Percentiles rank a stretch among this genome's conserved stretches.
Conservation (phyloP, 2,797 vertebrate species). For the Galagoides demidoff region DNA sequence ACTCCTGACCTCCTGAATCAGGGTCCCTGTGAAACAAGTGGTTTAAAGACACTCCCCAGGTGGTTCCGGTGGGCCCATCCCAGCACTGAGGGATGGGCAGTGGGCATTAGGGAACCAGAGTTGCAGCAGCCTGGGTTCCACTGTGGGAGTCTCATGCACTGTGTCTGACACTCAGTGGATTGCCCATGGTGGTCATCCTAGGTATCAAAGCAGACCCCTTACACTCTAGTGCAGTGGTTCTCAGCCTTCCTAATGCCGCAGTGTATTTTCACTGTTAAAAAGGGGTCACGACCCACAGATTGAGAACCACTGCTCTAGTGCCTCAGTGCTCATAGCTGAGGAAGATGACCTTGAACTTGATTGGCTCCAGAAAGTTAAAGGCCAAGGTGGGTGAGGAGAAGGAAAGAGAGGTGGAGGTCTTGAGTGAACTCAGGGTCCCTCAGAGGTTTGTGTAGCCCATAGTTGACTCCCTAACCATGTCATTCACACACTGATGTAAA, state of each 20-base stretch:
- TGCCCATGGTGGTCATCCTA: neutral
- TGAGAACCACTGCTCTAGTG: neutral
- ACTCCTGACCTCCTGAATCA: neutral
- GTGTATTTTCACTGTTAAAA: too few relatives aligned
- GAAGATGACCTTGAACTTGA: neutral
- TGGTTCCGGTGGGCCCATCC: neutral
- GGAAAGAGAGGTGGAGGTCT: neutral
- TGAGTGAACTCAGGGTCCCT: neutral
- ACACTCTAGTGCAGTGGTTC: neutral
- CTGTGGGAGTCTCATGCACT: neutral
- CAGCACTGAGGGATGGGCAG: neutral
- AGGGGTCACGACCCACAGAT: too few relatives aligned
- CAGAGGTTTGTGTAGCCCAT: neutral
- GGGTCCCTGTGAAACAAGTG: neutral
- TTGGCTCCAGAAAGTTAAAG: neutral
- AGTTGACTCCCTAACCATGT: neutral
- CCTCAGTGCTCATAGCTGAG: neutral
- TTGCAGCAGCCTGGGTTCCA: neutral
- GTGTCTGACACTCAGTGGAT: neutral
- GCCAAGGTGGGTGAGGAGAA: neutral
- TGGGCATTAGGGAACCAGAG: neutral
- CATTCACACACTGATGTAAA: neutral
- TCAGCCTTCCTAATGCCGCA: too few relatives aligned
- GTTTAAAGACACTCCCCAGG: neutral
- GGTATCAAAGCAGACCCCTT: neutral